These are phyloP conservation scores for Drosophila differens DNA, from an alignment of 2,888 invertebrate genomes.

Conservation along the genomic window DNA sequence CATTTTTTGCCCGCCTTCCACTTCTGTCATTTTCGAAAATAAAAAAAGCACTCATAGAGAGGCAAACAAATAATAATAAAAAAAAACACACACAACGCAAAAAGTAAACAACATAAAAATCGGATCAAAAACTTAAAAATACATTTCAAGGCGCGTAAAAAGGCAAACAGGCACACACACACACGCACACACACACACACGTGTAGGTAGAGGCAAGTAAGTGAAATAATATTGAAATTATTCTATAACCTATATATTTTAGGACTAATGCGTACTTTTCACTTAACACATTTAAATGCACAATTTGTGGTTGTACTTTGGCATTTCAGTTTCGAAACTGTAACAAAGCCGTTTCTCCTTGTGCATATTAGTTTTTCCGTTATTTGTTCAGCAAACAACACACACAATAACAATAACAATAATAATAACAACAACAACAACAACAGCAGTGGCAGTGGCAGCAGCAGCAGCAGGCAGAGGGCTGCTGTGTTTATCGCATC, in stretches of 20 bases:
- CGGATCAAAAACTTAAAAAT: slow-evolving; percentile 78
- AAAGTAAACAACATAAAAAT: slow-evolving; percentile 76
- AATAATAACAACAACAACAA: slow-evolving; percentile 34
- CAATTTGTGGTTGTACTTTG: slow-evolving; percentile 45
- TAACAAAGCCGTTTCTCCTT: slow-evolving; percentile 41
- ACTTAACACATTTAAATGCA: slow-evolving; percentile 39
- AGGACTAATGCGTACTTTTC: slow-evolving; percentile 37
- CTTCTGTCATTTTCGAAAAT: slow-evolving; percentile 50
- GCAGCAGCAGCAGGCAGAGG: slow-evolving; percentile 22
- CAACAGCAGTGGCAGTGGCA: slow-evolving; percentile 29
- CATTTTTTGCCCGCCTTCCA: slow-evolving; percentile 17
- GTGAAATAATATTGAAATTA: slow-evolving; percentile 31
- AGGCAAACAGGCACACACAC: slow-evolving; percentile 36
- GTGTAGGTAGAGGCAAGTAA: slow-evolving; percentile 2
- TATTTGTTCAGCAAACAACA: slow-evolving; percentile 66
- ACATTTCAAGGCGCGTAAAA: slow-evolving; percentile 78
- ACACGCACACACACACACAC: slow-evolving; percentile 2
- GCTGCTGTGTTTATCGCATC: slow-evolving; percentile 42
- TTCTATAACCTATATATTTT: slow-evolving; percentile 19
- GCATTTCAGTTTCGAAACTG: slow-evolving; percentile 33
- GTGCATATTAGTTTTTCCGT: slow-evolving; percentile 44
- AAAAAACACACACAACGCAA: slow-evolving; percentile 64
- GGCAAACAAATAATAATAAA: slow-evolving; percentile 54
- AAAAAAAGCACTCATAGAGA: slow-evolving; percentile 20
- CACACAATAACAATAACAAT: slow-evolving; percentile 43